phyloP scores from a whole-genome alignment of 2,888 invertebrate genomes.

The Meandrusa payeni region DNA sequence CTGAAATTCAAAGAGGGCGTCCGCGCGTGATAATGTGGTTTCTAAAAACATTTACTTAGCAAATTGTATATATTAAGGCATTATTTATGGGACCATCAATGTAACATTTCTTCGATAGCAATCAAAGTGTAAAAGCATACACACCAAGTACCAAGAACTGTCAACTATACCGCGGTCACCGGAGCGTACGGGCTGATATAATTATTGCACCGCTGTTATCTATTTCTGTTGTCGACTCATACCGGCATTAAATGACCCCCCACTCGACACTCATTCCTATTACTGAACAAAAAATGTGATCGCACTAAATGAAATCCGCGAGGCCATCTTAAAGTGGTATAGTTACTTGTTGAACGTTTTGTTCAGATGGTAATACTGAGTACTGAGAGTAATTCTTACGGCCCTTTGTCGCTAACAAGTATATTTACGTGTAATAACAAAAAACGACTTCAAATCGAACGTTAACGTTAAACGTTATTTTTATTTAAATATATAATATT shows the following conservation, averaged over 20 bases:
- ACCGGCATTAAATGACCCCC: conserved; percentile 48
- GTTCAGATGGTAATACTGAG: conserved; percentile 52
- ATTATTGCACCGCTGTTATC: conserved; percentile 71
- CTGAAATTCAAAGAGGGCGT: no score
- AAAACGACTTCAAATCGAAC: no score
- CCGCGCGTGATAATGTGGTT: no score
- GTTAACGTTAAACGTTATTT: no score
- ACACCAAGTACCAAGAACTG: conserved; percentile 44
- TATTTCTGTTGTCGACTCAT: conserved; percentile 67
- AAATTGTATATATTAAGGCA: no score
- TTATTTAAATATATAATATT: no score
- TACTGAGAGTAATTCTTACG: conserved; percentile 47
- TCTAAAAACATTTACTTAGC: no score
- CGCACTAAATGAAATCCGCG: conserved; percentile 39
- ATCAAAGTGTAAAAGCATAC: no score
- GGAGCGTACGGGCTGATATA: conserved; percentile 72
- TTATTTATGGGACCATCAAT: no score
- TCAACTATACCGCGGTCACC: conserved; percentile 50
- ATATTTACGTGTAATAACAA: no score
- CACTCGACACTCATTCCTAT: conserved; percentile 35
- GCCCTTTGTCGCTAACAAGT: conserved; percentile 40
- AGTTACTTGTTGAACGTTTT: conserved; percentile 39
- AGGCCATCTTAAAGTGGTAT: conserved; percentile 46
- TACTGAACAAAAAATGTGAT: conserved; percentile 39
- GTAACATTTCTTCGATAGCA: no score